Conservation (phyloP, 2,113 vertebrate species). For the Megaceryle maxima region DNA sequence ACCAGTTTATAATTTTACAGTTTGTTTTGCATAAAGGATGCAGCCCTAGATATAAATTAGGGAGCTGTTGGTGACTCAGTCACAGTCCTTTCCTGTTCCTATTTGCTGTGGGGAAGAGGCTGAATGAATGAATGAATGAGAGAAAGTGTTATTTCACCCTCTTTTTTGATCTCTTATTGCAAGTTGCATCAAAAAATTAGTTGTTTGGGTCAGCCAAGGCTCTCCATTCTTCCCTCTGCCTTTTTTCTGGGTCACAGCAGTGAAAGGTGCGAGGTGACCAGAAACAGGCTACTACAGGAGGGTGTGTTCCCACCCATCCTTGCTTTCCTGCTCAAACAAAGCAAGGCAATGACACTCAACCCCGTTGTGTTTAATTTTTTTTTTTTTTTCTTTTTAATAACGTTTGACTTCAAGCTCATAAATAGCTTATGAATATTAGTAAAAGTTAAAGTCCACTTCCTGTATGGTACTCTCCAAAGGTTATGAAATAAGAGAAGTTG, state of each 20-base stretch:
- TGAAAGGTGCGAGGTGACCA: background rate
- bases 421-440: background rate
- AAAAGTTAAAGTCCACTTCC: background rate
- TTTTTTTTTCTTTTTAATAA: background rate
- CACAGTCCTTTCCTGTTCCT: background rate
- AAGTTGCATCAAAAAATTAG: background rate
- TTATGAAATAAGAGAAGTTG: background rate
- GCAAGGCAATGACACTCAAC: background rate
- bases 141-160: background rate
- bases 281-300: background rate
- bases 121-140: background rate
- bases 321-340: background rate
- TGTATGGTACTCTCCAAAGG: background rate
- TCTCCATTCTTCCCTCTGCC: background rate
- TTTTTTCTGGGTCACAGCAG: background rate
- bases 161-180: background rate
- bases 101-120: background rate
- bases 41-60: background rate
- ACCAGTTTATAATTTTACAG: constrained; percentile 11
- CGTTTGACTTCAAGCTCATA: background rate
- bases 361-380: background rate
- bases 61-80: background rate
- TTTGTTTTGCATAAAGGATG: background rate
- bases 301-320: background rate
- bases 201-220: background rate